Evolutionary conservation across 2,888 invertebrate genomes (phyloP), one percentile per base, ranked within the genome.

Genomic region (Dinocampus coccinellae): DNA sequence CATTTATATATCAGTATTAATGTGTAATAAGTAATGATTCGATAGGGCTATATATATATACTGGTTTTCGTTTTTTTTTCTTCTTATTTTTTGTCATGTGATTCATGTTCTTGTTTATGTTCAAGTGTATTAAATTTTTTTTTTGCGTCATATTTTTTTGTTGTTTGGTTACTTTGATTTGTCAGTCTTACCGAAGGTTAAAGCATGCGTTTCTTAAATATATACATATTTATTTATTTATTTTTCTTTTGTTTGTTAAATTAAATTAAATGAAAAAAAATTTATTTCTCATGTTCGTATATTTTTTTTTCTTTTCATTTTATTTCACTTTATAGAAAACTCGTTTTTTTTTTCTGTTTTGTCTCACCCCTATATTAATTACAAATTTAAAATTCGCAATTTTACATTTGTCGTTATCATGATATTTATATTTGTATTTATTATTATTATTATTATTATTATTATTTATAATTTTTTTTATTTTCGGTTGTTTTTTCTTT

Each of bases 141-240:
- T 55, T 61, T 58, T 52, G 60, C 52, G 57, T 70, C 58, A 29
- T 63, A 20, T 58, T 39, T 47, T 61, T 24, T 57, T 53, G 34
- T 22, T 71, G 26, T 58, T 33, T 58, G 22, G 64, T 76, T 74
- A 79, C 77, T 81, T 82, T 81, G 81, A 82, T 82, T 82, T 77
- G 72, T 83, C 83, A 81, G 82, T 81, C 81, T 83, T 81, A 76
- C 77, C 74, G 76, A 75, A 78, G 78, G 77, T 77, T 75, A 70
- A 75, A 79, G 75, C 74, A 77, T 75, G 67, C 73, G 58, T 74
- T 70, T 73, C 69, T 72, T 69, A 67, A 71, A 42, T 22, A 53
- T 65, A 70, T 42, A 52, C n/a, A n/a, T n/a, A n/a, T n/a, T n/a
- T n/a, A 63, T 57, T 57, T 63, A 33, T 57, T 67, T 39, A 20